Conservation (phyloP, 2,888 invertebrate species). For the Andricus curvator region DNA sequence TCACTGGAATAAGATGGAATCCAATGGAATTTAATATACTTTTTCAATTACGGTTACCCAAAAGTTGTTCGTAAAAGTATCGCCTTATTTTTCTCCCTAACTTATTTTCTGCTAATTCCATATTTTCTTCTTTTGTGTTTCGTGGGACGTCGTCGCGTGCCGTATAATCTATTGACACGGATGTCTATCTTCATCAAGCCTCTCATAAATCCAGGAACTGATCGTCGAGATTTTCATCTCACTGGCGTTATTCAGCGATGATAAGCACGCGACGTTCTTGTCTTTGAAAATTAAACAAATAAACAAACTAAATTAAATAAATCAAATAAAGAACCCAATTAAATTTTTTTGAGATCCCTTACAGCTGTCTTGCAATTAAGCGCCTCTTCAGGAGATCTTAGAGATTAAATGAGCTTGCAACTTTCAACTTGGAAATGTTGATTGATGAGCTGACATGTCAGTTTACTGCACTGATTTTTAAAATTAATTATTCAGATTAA, state of each 20-base stretch:
- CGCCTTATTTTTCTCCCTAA: not conserved
- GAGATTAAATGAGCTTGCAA: not conserved
- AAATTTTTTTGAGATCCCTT: not conserved
- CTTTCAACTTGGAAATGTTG: not conserved
- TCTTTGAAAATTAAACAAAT: not conserved
- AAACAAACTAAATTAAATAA: not conserved
- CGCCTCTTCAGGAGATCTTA: not conserved
- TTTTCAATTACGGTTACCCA: no score
- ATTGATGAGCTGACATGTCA: not conserved
- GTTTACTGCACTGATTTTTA: not conserved
- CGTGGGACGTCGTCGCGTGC: conserved; percentile 65
- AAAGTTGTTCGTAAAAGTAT: no score
- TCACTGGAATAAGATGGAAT: not conserved
- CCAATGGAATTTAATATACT: not conserved
- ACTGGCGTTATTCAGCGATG: conserved; percentile 40
- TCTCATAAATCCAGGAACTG: conserved; percentile 41
- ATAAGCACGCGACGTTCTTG: conserved; percentile 21
- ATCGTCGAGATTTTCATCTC: conserved; percentile 45
- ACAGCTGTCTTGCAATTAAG: not conserved
- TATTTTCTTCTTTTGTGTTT: conserved; percentile 2
- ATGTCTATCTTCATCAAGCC: conserved; percentile 35
- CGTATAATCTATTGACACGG: conserved; percentile 64
- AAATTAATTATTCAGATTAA: not conserved
- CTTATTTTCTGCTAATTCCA: not conserved
- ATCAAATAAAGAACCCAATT: not conserved